These are phyloP conservation scores for Acanthosepion esculentum DNA, from an alignment of 2,888 invertebrate species.

Conservation along the genomic window DNA sequence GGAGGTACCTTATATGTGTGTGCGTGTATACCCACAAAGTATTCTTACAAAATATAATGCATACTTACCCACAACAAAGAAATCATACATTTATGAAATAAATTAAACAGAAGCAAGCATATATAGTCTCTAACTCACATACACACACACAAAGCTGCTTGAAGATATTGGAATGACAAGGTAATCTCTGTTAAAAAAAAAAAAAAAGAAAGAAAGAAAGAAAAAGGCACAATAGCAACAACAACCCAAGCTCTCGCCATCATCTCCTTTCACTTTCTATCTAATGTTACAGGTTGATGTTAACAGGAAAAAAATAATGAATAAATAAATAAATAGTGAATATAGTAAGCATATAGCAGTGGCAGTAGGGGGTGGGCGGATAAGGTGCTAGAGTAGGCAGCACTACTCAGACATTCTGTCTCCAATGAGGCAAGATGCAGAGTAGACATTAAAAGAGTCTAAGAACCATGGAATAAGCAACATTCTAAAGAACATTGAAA, in stretches of 20 bases:
- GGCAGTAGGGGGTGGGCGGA: background rate
- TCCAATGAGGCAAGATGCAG: background rate
- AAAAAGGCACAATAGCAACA: no score
- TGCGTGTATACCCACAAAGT: no score
- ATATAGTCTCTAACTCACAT: background rate
- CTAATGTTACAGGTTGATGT: slow-evolving; percentile 21
- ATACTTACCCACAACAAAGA: no score
- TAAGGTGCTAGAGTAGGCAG: background rate
- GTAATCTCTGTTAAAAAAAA: background rate
- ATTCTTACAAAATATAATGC: no score
- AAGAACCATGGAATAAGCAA: slow-evolving; percentile 8
- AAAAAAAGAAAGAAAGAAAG: background rate
- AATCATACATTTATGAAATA: no score
- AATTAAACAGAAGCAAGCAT: no score
- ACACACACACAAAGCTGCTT: background rate
- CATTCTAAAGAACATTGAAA: background rate
- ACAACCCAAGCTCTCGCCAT: background rate
- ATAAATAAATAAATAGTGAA: background rate
- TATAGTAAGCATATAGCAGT: background rate
- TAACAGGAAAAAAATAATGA: background rate
- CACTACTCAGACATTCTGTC: slow-evolving; percentile 1
- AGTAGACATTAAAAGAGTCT: background rate
- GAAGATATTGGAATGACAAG: background rate
- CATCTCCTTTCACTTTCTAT: background rate
- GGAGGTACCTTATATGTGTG: no score